phyloP scores from a whole-genome alignment of 2,113 vertebrate genomes.

The Odontesthes bonariensis region DNA sequence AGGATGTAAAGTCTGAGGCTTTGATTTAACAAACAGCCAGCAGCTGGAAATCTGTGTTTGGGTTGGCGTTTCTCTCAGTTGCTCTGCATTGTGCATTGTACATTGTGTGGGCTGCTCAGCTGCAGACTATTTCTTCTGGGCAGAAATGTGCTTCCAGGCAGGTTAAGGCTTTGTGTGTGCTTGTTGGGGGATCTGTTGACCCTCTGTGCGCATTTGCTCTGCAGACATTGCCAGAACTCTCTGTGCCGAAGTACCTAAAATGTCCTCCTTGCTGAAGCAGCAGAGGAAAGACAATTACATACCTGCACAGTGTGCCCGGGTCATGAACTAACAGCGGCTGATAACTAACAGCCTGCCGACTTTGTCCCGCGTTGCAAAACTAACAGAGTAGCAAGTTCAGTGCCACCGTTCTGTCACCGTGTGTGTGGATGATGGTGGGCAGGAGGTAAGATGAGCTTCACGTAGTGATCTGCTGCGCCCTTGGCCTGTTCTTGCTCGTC shows the following conservation, averaged over 20 bases:
- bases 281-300: conserved; percentile 17
- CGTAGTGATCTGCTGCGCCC: conserved; percentile 51
- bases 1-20: conserved; percentile 29
- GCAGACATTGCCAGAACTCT: conserved; percentile 56
- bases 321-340: conserved; percentile 9
- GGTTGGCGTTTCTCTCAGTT: conserved; percentile 46
- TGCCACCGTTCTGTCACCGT: background rate
- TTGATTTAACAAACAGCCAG: conserved; percentile 20
- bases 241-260: conserved; percentile 50
- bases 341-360: conserved; percentile 34
- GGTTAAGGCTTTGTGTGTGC: conserved; percentile 49
- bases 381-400: conserved; percentile 40
- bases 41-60: conserved; percentile 48
- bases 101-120: conserved; percentile 57
- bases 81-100: conserved; percentile 57
- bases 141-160: conserved; percentile 48
- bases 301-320: conserved; percentile 15
- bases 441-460: conserved; percentile 61
- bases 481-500: conserved; percentile 66
- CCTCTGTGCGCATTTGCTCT: conserved; percentile 67
- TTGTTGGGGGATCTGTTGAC: conserved; percentile 30
- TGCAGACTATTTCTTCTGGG: conserved; percentile 60
- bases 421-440: conserved; percentile 33
- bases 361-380: conserved; percentile 12
- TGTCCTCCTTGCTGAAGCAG: conserved; percentile 45